A percentile compares a stretch with the other conserved stretches of the same genome.
Evolutionary conservation across 2,113 vertebrate species (phyloP).

Genomic region (Eulacestoma nigropectus): DNA sequence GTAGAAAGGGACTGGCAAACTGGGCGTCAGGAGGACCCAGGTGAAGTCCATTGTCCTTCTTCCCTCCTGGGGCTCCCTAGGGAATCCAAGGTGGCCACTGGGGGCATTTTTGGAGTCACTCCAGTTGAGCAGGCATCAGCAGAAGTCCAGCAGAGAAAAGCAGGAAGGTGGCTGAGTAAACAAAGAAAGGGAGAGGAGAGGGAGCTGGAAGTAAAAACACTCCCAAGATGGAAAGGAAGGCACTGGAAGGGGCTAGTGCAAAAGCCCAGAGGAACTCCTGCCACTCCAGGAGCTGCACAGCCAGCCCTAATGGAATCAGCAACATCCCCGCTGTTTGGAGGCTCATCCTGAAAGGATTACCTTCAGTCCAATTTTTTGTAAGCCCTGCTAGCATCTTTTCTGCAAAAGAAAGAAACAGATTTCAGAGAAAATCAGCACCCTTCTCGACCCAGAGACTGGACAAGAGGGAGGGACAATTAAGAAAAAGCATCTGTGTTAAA

Average conservation of each 20-base stretch:
- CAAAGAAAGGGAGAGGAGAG: accelerated
- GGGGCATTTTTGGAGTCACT: background rate
- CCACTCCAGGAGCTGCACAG: background rate
- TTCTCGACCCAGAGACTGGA: background rate
- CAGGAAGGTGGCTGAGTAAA: background rate
- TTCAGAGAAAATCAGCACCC: background rate
- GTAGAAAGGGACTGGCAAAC: background rate
- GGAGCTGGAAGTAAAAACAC: background rate
- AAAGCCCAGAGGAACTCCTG: background rate
- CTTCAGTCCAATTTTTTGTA: background rate
- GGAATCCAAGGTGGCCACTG: background rate
- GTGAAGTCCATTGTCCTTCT: background rate
- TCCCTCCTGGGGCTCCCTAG: background rate
- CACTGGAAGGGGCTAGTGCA: background rate
- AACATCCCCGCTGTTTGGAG: background rate
- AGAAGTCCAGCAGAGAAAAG: background rate
- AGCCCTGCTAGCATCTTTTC: background rate
- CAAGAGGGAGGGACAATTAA: background rate
- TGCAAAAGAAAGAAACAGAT: background rate
- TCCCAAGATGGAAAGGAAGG: background rate
- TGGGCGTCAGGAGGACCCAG: background rate
- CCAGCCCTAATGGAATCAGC: background rate
- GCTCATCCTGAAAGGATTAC: background rate
- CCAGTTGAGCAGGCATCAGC: background rate
- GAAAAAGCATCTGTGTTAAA: background rate